Evolutionary conservation across 1,140 invertebrate species (phyloP).

Genomic region (Gryllus bimaculatus): DNA sequence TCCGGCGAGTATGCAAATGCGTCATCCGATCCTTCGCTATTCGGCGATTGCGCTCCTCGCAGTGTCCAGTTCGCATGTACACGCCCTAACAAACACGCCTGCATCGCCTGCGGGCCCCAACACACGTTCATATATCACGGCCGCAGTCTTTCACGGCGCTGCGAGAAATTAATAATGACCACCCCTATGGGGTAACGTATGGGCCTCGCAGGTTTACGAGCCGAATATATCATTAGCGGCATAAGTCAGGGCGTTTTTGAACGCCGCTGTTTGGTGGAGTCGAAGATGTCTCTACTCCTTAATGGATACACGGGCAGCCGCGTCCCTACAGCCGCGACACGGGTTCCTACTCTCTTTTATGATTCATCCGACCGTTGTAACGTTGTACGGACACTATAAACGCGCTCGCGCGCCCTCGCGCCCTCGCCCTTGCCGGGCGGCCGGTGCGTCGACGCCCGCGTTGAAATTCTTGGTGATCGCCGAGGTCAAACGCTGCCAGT

Average conservation of each 20-base stretch:
- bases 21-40: neutral
- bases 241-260: neutral
- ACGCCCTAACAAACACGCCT: neutral
- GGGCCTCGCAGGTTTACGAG: neutral
- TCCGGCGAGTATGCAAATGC: neutral
- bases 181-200: neutral
- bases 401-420: too few species aligned
- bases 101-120: neutral
- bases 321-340: too few species aligned
- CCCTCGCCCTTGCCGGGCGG: too few species aligned
- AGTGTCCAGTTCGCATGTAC: neutral
- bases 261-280: neutral
- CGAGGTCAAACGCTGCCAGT: too few species aligned
- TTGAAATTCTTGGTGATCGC: too few species aligned
- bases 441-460: too few species aligned
- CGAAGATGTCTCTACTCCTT: neutral
- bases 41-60: neutral
- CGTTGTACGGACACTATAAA: too few species aligned
- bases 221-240: slow-evolving; percentile 3
- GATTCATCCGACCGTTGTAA: too few species aligned
- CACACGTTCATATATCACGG: neutral
- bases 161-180: neutral
- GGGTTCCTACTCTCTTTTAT: too few species aligned
- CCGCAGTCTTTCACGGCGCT: neutral
- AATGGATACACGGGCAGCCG: neutral